phyloP scores from a whole-genome alignment of 2,113 vertebrate species.

The Hydrochoerus hydrochaeris region DNA sequence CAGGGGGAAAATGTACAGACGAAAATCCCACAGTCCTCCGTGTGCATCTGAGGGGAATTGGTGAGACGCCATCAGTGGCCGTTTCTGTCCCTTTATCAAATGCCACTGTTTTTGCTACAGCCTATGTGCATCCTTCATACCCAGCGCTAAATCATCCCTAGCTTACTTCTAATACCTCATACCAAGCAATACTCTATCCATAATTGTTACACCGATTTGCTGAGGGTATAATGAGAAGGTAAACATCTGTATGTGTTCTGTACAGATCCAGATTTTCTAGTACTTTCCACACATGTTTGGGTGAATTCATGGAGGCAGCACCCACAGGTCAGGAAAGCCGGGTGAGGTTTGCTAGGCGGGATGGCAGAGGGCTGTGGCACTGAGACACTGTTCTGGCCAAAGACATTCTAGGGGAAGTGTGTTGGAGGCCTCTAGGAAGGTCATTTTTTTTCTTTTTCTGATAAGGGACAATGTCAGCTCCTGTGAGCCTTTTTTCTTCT shows the following conservation, averaged over 20 bases:
- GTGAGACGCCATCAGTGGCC: background rate
- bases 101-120: background rate
- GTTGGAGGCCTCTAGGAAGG: background rate
- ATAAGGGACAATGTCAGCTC: background rate
- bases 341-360: background rate
- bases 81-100: background rate
- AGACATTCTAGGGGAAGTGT: background rate
- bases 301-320: background rate
- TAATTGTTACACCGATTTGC: background rate
- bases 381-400: background rate
- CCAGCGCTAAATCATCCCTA: background rate
- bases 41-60: background rate
- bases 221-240: background rate
- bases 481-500: background rate
- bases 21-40: background rate
- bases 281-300: too few species aligned
- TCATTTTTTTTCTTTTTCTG: background rate
- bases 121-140: background rate
- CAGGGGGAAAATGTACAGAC: too few species aligned
- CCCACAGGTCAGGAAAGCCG: background rate
- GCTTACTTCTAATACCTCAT: background rate
- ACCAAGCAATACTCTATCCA: too few species aligned
- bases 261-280: background rate
- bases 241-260: background rate
- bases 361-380: background rate